Evolutionary conservation across 2,888 invertebrate genomes (phyloP).

Genomic region (Polydrusus cervinus): DNA sequence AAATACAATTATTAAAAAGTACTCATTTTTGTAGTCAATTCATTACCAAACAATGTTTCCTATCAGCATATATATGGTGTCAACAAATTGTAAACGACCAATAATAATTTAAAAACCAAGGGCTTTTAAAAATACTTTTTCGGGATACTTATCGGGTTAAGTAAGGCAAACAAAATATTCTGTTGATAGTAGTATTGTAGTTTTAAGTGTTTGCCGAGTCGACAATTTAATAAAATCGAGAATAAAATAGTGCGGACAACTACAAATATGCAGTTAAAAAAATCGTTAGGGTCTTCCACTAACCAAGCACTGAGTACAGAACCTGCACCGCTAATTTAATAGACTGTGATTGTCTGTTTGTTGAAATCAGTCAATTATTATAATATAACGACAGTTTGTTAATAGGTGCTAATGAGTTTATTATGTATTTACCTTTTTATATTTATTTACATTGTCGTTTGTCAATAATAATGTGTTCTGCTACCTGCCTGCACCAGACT

Average conservation of each 20-base stretch:
- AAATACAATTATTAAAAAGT: background rate
- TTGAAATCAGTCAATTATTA: background rate
- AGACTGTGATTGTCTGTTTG: too few relatives aligned
- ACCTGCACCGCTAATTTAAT: too few relatives aligned
- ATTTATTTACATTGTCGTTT: background rate
- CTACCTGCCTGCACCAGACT: constrained; percentile 2
- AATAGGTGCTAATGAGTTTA: constrained; percentile 19
- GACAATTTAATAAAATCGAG: too few relatives aligned
- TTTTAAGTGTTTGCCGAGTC: too few relatives aligned
- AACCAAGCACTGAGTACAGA: too few relatives aligned
- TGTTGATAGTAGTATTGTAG: too few relatives aligned
- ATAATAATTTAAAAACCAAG: background rate
- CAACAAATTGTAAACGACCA: constrained; percentile 13
- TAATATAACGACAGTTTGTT: background rate
- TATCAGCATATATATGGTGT: background rate
- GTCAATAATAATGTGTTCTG: background rate
- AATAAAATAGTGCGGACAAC: too few relatives aligned
- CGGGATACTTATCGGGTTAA: too few relatives aligned
- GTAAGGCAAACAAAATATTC: too few relatives aligned
- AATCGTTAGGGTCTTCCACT: too few relatives aligned
- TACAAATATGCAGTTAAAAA: too few relatives aligned
- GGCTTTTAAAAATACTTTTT: too few relatives aligned
- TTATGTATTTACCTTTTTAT: constrained; percentile 8
- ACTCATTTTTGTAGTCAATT: background rate
- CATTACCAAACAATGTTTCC: background rate